Evolutionary conservation across 1,140 invertebrate species (phyloP), one percentile per base, ranked within the genome.

Genomic region (Drosophila equinoxialis): DNA sequence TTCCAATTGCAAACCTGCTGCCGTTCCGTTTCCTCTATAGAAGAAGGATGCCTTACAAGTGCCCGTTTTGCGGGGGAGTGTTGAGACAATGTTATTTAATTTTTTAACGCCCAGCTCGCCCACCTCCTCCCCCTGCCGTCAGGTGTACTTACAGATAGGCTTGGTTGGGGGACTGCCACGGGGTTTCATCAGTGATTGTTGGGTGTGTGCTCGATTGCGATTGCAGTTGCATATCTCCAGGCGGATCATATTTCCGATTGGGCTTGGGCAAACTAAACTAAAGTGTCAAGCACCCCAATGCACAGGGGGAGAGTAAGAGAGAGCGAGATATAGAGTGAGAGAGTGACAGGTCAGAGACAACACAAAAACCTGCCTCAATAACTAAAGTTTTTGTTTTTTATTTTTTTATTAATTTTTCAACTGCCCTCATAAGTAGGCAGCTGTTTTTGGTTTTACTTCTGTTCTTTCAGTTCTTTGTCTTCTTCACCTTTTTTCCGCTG

Each of bases 1-100:
- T 89, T 89, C 84, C 79, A 82, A 87, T 89, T 89, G 79, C 79
- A 79, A 83, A 64, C 71, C 65, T 42, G 23, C 68, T 26, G 35
- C 37, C 35, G 48, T 37, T 39, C 35, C 33, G 23, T 58, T n/a
- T 37, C 55, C 26, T 23, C 45, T 51, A 51, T 10, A 62, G 26
- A 33, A 37, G 39, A 33, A 37, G 39, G 84, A 84, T 81, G 81
- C 85, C 84, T 57, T 89, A 89, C 8, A 81, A 89, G 74, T 86
- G 82, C 71, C 45, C 3, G 7, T 37, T 37, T 61, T 42, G 65
- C 41, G 8, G 54, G 17, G 11, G 45, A 48, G 45, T 17, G 45
- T 51, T 51, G 17, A 23, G 17, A 72, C 71, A 79, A 78, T 79
- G 77, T 79, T 79, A 78, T 79, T 79, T 79, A 79, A 79, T 79